Evolutionary conservation across 1,140 invertebrate genomes (phyloP).

Genomic region (Eriocheir sinensis): DNA sequence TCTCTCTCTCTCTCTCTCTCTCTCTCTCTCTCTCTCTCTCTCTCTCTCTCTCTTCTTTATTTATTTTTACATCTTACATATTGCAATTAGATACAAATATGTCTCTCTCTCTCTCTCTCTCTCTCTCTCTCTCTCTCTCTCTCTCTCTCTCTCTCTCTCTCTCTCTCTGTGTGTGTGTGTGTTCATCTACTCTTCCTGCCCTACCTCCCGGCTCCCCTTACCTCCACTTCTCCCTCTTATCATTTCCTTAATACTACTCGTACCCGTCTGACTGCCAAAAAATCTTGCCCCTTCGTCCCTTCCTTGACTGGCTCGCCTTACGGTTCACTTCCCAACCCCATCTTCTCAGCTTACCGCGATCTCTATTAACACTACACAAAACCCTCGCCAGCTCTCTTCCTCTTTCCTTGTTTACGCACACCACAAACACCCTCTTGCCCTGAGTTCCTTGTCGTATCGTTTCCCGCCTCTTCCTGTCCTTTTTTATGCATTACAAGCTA

Average conservation of each 20-base stretch:
- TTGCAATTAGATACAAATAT: background rate
- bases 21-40: background rate
- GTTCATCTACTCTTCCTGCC: background rate
- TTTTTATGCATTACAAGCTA: too few relatives aligned
- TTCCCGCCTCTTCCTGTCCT: too few relatives aligned
- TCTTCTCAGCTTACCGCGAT: background rate
- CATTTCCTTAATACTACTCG: background rate
- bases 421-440: too few relatives aligned
- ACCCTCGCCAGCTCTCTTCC: too few relatives aligned
- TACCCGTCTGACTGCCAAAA: background rate
- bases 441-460: too few relatives aligned
- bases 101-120: background rate
- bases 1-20: background rate
- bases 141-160: background rate
- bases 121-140: background rate
- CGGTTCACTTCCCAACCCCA: background rate
- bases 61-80: background rate
- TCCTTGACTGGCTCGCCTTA: background rate
- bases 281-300: background rate
- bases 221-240: background rate
- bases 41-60: background rate
- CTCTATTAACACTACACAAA: background rate
- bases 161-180: too few relatives aligned
- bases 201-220: too few relatives aligned
- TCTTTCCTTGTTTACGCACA: too few relatives aligned